These are phyloP conservation scores for Tuta absoluta DNA, from an alignment of 2,888 invertebrate genomes.

Conservation along the genomic window DNA sequence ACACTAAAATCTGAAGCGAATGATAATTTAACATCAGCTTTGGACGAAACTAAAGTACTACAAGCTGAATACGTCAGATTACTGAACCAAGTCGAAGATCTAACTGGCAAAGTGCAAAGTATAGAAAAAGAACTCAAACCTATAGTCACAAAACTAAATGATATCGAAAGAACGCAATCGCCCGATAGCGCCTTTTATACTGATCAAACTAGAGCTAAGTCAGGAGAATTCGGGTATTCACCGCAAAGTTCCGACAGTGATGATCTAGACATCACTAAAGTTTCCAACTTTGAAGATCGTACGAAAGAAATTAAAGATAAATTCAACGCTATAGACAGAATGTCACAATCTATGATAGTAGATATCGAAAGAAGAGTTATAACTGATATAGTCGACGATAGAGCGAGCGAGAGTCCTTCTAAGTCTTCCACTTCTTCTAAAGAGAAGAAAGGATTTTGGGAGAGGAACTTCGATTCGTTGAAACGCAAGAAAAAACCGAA, in stretches of 20 bases:
- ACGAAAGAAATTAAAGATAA: conserved; percentile 70
- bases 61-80: conserved; percentile 82
- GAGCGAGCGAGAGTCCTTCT: conserved; percentile 64
- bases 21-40: conserved; percentile 84
- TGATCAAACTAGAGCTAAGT: conserved; percentile 76
- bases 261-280: conserved; percentile 63
- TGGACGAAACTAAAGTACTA: conserved; percentile 85
- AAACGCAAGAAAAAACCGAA: conserved; percentile 74
- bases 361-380: conserved; percentile 69
- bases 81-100: conserved; percentile 82
- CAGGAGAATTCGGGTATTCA: conserved; percentile 74
- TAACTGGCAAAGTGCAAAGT: conserved; percentile 83
- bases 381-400: conserved; percentile 52
- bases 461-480: conserved; percentile 76
- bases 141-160: conserved; percentile 65
- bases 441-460: conserved; percentile 80
- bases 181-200: conserved; percentile 79
- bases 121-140: conserved; percentile 85
- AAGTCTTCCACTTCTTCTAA: conserved; percentile 69
- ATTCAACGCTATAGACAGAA: conserved; percentile 76
- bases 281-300: conserved; percentile 67
- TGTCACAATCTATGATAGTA: conserved; percentile 79
- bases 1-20: conserved; percentile 85
- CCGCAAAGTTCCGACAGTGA: conserved; percentile 76
- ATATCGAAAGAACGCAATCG: conserved; percentile 70